Evolutionary conservation across 1,140 invertebrate species (phyloP), one percentile per base, ranked within the genome.

Genomic region (Cecropterus lyciades): DNA sequence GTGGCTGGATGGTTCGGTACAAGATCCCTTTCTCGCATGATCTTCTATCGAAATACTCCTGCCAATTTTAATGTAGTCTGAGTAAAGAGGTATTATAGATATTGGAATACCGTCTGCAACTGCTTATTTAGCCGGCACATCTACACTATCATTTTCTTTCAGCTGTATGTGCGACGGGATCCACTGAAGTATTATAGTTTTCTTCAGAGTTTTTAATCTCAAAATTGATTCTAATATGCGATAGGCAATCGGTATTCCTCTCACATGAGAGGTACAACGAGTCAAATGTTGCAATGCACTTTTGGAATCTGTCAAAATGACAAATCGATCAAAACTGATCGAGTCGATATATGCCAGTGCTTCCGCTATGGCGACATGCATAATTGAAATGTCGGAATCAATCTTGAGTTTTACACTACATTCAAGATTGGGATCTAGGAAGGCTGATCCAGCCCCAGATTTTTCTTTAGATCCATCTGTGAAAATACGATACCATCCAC

Each of bases 231-330:
- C 33, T 10, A 71, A 56, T 52, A 76, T 70, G 0, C 2, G 17
- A 40, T 72, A 72, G 40, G 72, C 75, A 45, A 78, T 73, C 53
- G 72, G 64, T 48, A 37, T 14, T 0, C 69, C 69, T 72, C 57
- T 24, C 51, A 27, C 30, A 11, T 10, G 56, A 51, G 69, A 72
- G 67, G 67, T 60, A 43, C 67, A 73, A 8, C 65, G 65, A 75
- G 69, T 62, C 55, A 76, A 15, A n/a, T 70, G 69, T 51, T 73
- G 59, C 9, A 72, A 15, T 0, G 65, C 56, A 45, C 70, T 77
- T 51, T 69, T 74, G 10, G 65, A 70, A 48, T 77, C 69, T 5
- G 67, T 69, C 3, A 74, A 45, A 53, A 77, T 70, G 6, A 74
- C 75, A 65, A 62, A 68, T n/a, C 65, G 63, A 5, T 59, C 45